Percentiles rank a stretch among this genome's conserved stretches.
phyloP scores from a whole-genome alignment of 2,113 vertebrate genomes.

The Macquaria ambigua region DNA sequence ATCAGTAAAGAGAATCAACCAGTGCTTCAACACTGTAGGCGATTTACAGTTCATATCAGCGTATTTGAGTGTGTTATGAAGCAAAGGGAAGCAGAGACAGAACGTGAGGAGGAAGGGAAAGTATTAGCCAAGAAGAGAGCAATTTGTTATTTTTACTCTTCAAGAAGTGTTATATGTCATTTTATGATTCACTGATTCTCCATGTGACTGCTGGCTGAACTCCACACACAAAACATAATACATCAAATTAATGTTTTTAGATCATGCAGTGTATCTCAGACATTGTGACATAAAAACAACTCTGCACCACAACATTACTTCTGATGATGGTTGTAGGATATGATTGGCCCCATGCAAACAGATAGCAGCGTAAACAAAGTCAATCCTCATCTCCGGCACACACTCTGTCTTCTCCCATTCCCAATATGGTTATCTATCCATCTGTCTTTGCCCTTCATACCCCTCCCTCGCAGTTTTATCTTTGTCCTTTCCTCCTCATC shows the following conservation, averaged over 20 bases:
- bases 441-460: conserved; percentile 47
- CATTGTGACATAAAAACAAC: conserved; percentile 29
- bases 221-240: conserved; percentile 31
- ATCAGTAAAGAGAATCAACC: background rate
- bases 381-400: background rate
- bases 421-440: background rate
- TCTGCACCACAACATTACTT: conserved; percentile 17
- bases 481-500: conserved; percentile 28
- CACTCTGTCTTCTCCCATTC: background rate
- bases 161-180: conserved; percentile 9
- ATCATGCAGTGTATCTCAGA: background rate
- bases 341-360: conserved; percentile 23
- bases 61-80: background rate
- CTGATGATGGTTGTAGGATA: conserved; percentile 26
- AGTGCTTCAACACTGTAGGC: background rate
- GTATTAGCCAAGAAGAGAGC: background rate
- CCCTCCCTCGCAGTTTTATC: conserved; percentile 8
- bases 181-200: conserved; percentile 28
- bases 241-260: conserved; percentile 44
- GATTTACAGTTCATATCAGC: background rate
- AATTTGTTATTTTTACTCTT: conserved; percentile 19
- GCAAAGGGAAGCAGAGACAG: background rate
- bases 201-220: conserved; percentile 35
- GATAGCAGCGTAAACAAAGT: conserved; percentile 34
- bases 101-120: background rate